Conservation (phyloP, 2,888 invertebrate genomes). For the Mythimna loreyi region DNA sequence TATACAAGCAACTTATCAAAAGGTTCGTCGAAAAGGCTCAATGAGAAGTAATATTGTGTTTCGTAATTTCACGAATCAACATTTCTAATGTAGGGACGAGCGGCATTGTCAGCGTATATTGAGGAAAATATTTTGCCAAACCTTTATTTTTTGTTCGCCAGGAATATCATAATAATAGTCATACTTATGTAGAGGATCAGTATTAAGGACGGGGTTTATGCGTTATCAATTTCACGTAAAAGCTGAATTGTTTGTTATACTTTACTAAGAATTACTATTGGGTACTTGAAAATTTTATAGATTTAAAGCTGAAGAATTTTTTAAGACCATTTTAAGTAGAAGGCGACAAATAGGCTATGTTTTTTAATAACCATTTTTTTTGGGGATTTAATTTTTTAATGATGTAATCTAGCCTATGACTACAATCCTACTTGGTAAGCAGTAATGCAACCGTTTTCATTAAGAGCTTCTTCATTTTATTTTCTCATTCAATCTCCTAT, state of each 20-base stretch:
- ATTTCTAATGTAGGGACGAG: constrained; percentile 53
- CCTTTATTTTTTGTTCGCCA: constrained; percentile 46
- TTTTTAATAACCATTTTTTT: no score
- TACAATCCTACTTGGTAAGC: no score
- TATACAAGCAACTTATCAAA: constrained; percentile 50
- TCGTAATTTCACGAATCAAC: constrained; percentile 62
- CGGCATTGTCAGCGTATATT: constrained; percentile 50
- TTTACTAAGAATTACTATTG: neutral
- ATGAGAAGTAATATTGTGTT: constrained; percentile 58
- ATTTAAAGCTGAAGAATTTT: neutral
- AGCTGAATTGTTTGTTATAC: neutral
- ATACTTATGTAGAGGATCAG: constrained; percentile 28
- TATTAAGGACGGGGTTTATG: constrained; percentile 5
- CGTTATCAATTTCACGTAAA: constrained; percentile 8
- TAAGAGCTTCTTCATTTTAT: no score
- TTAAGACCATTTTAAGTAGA: no score
- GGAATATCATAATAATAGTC: constrained; percentile 46
- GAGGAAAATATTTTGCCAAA: constrained; percentile 53
- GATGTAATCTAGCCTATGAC: no score
- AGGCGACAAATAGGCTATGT: no score
- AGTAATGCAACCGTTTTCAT: no score
- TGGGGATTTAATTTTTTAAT: no score
- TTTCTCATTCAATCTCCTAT: no score
- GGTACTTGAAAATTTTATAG: neutral
- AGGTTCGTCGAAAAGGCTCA: constrained; percentile 47